These are phyloP conservation scores for Platycercus adscitus DNA, from an alignment of 2,113 vertebrate genomes.

Conservation along the genomic window DNA sequence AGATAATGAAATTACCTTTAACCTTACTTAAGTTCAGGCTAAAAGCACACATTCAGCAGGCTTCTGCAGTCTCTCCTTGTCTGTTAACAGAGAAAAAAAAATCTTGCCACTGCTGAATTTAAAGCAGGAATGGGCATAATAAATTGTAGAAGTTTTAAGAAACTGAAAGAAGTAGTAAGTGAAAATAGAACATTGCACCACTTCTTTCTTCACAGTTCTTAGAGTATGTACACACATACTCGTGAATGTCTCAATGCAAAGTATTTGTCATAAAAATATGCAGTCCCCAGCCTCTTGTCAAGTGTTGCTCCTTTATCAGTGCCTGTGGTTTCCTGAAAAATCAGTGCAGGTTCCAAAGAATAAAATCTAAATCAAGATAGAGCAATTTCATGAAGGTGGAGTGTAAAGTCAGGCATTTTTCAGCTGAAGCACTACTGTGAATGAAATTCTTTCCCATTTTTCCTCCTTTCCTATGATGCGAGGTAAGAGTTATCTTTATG, in stretches of 20 bases:
- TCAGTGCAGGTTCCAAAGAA: not conserved
- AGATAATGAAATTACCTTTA: not conserved
- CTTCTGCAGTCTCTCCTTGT: not conserved
- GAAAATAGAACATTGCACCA: not conserved
- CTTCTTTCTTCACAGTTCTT: not conserved
- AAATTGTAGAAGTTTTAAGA: not conserved
- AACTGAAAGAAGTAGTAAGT: not conserved
- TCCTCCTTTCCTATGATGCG: not conserved
- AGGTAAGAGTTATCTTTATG: not conserved
- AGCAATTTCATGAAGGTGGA: not conserved
- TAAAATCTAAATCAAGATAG: not conserved
- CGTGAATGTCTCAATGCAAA: not conserved
- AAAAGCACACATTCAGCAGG: not conserved
- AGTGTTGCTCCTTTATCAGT: not conserved
- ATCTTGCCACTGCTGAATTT: not conserved
- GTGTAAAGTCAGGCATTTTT: not conserved
- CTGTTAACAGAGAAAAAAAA: not conserved
- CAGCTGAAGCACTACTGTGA: accelerated
- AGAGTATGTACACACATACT: not conserved
- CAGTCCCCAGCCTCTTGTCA: not conserved
- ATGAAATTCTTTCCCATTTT: not conserved
- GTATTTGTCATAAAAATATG: not conserved
- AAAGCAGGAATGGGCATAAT: not conserved
- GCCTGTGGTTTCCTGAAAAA: not conserved
- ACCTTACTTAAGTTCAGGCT: not conserved